phyloP scores from a whole-genome alignment of 2,113 vertebrate species.

The Sylvilagus bachmani region DNA sequence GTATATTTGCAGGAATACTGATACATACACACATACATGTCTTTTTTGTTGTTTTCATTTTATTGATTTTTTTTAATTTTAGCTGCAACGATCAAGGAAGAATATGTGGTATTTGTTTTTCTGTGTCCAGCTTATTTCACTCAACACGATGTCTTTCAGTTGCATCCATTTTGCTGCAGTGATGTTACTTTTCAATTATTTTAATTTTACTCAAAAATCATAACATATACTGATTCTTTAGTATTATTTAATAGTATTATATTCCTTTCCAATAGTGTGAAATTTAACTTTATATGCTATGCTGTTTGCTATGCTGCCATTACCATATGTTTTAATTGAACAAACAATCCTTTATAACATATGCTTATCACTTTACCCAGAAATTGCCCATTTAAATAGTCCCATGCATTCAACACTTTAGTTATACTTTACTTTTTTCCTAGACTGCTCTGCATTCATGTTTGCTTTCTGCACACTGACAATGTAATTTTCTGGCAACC shows the following conservation, averaged over 20 bases:
- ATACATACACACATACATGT: no score
- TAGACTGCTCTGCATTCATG: background rate
- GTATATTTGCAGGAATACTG: no score
- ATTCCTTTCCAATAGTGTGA: background rate
- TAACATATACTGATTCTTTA: background rate
- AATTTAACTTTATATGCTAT: background rate
- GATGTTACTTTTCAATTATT: background rate
- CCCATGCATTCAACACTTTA: background rate
- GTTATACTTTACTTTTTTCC: background rate
- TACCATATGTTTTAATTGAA: background rate
- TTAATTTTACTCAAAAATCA: background rate
- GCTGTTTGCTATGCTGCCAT: background rate
- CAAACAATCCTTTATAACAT: background rate
- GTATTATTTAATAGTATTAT: background rate
- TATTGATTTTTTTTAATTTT: no score
- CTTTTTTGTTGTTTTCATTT: no score
- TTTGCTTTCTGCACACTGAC: background rate
- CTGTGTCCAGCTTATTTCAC: no score
- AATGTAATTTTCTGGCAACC: background rate
- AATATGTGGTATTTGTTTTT: no score
- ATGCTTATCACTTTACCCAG: background rate
- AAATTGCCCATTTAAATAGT: background rate
- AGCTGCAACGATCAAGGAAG: no score
- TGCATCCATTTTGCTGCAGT: no score
- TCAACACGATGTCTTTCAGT: no score